Evolutionary conservation across 1,140 invertebrate species (phyloP).

Genomic region (Drosophila malerkotliana): DNA sequence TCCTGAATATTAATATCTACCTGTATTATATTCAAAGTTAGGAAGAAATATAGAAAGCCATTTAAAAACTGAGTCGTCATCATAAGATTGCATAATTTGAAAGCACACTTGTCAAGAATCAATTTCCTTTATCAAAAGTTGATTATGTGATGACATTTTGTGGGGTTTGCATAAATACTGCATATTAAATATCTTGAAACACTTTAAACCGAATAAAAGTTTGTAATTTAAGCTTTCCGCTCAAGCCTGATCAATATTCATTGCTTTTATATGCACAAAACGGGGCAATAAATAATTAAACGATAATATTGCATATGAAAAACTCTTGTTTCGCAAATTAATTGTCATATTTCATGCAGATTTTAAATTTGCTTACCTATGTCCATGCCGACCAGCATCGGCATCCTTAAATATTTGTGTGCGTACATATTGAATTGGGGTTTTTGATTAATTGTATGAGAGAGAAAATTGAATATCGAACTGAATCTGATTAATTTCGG

Average conservation of each 20-base stretch:
- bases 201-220: slow-evolving; percentile 11
- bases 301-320: slow-evolving; percentile 36
- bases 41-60: background rate
- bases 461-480: slow-evolving; percentile 42
- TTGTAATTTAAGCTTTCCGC: slow-evolving; percentile 19
- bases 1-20: background rate
- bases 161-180: background rate
- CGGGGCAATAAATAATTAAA: slow-evolving; percentile 50
- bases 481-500: slow-evolving; percentile 49
- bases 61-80: too few species aligned
- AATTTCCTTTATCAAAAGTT: background rate
- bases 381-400: background rate
- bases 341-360: slow-evolving; percentile 55
- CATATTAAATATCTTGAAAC: background rate
- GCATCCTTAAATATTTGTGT: slow-evolving; percentile 6
- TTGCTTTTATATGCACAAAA: slow-evolving; percentile 25
- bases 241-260: slow-evolving; percentile 41
- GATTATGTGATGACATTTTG: background rate
- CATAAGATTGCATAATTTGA: background rate
- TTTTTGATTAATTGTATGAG: slow-evolving; percentile 37
- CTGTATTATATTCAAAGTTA: background rate
- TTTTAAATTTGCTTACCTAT: slow-evolving; percentile 44
- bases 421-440: slow-evolving; percentile 26
- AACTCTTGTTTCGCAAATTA: slow-evolving; percentile 47
- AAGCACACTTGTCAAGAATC: too few species aligned